phyloP scores from a whole-genome alignment of 2,797 vertebrate species.

The Onychomys arenicola region DNA sequence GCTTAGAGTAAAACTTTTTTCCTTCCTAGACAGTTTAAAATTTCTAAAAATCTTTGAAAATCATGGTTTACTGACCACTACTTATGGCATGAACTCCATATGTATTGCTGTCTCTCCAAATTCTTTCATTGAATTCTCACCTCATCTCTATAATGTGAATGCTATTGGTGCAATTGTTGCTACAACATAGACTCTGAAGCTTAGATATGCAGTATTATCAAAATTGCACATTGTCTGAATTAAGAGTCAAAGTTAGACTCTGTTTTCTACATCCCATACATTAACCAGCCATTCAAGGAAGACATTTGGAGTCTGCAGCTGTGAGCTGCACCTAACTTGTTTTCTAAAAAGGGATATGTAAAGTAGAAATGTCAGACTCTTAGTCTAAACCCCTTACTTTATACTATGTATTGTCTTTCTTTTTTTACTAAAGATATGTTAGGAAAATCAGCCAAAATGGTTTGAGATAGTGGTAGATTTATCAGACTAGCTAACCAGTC shows the following conservation, averaged over 20 bases:
- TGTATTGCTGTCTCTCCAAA: conserved; percentile 20
- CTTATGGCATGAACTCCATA: not conserved
- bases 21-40: conserved; percentile 1
- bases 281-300: conserved; percentile 55
- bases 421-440: conserved; percentile 61
- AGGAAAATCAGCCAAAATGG: conserved; percentile 40
- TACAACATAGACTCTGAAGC: conserved; percentile 44
- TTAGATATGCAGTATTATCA: conserved; percentile 41
- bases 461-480: conserved; percentile 49
- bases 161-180: conserved; percentile 19
- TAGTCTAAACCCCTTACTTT: conserved; percentile 62
- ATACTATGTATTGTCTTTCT: conserved; percentile 59
- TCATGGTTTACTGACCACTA: conserved; percentile 16
- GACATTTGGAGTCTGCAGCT: conserved; percentile 77
- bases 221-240: conserved; percentile 48
- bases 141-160: not conserved
- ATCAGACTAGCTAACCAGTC: conserved; percentile 1
- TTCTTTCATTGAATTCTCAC: not conserved
- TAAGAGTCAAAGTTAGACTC: conserved; percentile 69
- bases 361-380: conserved; percentile 73
- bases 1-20: not conserved
- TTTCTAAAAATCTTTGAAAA: conserved; percentile 47
- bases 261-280: conserved; percentile 55
- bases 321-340: conserved; percentile 71
- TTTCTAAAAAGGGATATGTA: conserved; percentile 77